These are phyloP conservation scores for Aurelia sp. DNA, from an alignment of 30 jellyfish, hydroid and myxozoan genomes.

Conservation along the genomic window DNA sequence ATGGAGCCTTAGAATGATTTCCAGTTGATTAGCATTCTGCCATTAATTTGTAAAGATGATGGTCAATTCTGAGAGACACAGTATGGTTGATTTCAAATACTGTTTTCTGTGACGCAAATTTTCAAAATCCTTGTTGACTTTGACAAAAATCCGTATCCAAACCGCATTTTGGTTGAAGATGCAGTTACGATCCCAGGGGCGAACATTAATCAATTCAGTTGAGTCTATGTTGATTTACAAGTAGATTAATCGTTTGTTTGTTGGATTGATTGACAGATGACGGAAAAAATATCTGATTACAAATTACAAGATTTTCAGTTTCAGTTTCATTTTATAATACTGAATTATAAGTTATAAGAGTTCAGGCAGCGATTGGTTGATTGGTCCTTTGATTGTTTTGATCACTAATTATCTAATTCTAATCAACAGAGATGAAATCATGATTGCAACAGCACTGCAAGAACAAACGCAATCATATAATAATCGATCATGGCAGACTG, in stretches of 20 bases:
- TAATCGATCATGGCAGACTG: constrained; percentile 52
- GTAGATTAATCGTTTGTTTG: background rate
- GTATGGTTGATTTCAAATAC: too few relatives aligned
- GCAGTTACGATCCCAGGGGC: too few relatives aligned
- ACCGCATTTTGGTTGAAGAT: too few relatives aligned
- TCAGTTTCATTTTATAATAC: too few relatives aligned
- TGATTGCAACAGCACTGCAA: constrained; percentile 39
- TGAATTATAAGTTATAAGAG: too few relatives aligned
- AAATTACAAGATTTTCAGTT: background rate
- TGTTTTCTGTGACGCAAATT: too few relatives aligned
- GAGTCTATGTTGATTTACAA: background rate
- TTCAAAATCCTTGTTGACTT: too few relatives aligned
- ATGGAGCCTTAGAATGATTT: background rate
- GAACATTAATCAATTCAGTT: background rate
- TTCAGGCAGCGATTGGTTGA: too few relatives aligned
- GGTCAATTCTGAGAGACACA: too few relatives aligned
- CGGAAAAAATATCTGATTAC: background rate
- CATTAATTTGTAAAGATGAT: background rate
- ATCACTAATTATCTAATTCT: background rate
- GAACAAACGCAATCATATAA: background rate
- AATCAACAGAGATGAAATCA: constrained; percentile 40
- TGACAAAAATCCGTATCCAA: too few relatives aligned
- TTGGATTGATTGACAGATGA: too few relatives aligned
- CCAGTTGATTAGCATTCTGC: background rate
- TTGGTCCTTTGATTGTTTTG: background rate